phyloP scores from a whole-genome alignment of 2,797 vertebrate species.

The Sciaenops ocellatus region DNA sequence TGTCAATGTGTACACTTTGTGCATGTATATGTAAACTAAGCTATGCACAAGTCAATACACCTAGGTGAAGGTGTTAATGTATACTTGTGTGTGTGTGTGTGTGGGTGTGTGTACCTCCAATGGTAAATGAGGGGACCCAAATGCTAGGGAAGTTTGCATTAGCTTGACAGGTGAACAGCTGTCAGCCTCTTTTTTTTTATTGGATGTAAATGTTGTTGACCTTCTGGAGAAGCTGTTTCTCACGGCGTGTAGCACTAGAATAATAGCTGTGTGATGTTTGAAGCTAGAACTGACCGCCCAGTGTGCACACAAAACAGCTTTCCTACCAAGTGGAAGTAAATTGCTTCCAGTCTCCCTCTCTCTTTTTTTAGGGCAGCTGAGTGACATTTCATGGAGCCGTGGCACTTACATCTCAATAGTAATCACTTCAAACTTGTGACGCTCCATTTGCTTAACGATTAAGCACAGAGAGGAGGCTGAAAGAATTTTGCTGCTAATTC shows the following conservation, averaged over 20 bases:
- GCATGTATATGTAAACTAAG: not conserved
- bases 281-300: slow-evolving; percentile 56
- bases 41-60: slow-evolving; percentile 1
- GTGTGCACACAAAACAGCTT: slow-evolving; percentile 55
- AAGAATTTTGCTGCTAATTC: slow-evolving; percentile 81
- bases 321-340: slow-evolving; percentile 67
- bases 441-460: slow-evolving; percentile 85
- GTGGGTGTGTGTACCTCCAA: not conserved
- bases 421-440: slow-evolving; percentile 81
- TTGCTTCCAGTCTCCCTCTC: slow-evolving; percentile 48
- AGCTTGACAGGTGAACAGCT: slow-evolving; percentile 48
- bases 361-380: slow-evolving; percentile 57
- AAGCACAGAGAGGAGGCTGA: slow-evolving; percentile 75
- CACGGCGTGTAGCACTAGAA: slow-evolving; percentile 40
- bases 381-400: slow-evolving; percentile 76
- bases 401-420: slow-evolving; percentile 79
- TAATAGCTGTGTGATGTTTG: slow-evolving; percentile 60
- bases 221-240: slow-evolving; percentile 53
- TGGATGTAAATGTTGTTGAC: slow-evolving; percentile 69
- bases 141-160: slow-evolving; percentile 41
- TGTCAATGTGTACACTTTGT: slow-evolving; percentile 11
- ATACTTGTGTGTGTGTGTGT: not conserved
- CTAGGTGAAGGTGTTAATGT: not conserved
- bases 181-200: slow-evolving; percentile 31
- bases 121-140: slow-evolving; percentile 20